These are phyloP conservation scores for Ostrea denselamellosa DNA, from an alignment of 1,140 invertebrate genomes.

Conservation along the genomic window DNA sequence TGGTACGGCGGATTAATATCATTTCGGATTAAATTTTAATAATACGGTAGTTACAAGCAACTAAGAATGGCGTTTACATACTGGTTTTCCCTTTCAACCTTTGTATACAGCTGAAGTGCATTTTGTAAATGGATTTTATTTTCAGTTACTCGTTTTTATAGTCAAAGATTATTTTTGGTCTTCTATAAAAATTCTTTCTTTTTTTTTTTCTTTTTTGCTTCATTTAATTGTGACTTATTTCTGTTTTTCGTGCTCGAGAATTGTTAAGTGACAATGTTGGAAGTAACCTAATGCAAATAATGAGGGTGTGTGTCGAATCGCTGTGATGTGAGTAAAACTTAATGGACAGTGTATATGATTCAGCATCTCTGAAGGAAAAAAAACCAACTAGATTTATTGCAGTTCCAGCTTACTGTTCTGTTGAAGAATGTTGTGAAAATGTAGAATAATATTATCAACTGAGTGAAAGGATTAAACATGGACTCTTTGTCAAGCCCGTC, in stretches of 20 bases:
- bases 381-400: background rate
- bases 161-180: background rate
- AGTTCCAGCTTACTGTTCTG: background rate
- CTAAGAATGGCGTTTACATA: background rate
- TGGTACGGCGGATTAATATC: conserved; percentile 7
- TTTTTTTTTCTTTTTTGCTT: background rate
- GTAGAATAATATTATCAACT: background rate
- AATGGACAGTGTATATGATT: background rate
- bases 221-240: conserved; percentile 24
- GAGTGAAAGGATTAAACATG: conserved; percentile 1
- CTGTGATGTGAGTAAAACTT: background rate
- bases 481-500: conserved; percentile 48
- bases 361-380: background rate
- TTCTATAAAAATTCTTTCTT: background rate
- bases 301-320: conserved; percentile 9
- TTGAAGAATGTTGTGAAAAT: conserved; percentile 2
- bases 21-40: background rate
- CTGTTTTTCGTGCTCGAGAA: background rate
- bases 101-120: background rate
- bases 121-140: background rate
- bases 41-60: conserved; percentile 28
- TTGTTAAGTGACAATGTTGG: background rate
- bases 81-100: conserved; percentile 1
- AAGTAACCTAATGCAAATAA: conserved; percentile 2
- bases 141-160: background rate